Base-by-base conservation (phyloP, 2,113 vertebrate species). In the Chaenogobius annularis region DNA sequence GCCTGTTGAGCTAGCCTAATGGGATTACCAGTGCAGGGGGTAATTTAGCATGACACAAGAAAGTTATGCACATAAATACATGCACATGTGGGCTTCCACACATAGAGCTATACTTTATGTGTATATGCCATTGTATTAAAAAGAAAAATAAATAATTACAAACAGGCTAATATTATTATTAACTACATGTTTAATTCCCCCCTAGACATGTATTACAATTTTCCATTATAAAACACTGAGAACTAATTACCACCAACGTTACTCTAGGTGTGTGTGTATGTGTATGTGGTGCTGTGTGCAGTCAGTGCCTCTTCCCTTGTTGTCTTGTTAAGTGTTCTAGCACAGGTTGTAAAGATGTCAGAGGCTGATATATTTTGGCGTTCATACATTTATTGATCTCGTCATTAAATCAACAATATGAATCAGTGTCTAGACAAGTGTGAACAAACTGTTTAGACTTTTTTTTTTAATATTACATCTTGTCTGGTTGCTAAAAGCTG, bases 1-100 rank as follows among this genome's bases (percentile, higher is more conserved):
- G 96, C 95, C 95, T 97, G 97, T 97, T 97, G 96, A 95, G 95
- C 95, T 96, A 96, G 95, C 95, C 96, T 99, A 98, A 99, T 98
- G 96, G 96, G 96, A 97, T 98, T 96, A 95, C 94, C 94, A 96
- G 94, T 93, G 95, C 95, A 93, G 72, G 94, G 94, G 94, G 95
- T 98, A 98, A 98, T 98, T 98, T 96, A 96, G 95, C 96, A 95
- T 95, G 95, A 96, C 96, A 96, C 94, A 93, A 95, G 95, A 95
- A 96, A 97, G 95, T 96, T 96, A 94, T 94, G 94, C 94, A 95
- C 96, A 85, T 86, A 87, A 88, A 86, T 81, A 88, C 69, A 43
- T 82, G 72, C 71, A 83, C 66, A 48, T 87, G 62, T 80, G 43
- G 82, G 61, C 67, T 83, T 68, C 70, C 95, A 95, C 94, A 82